A percentile compares a stretch with the other conserved stretches of the same genome.
Conservation (phyloP, 2,888 invertebrate species). For the Hypomecis atomaria region DNA sequence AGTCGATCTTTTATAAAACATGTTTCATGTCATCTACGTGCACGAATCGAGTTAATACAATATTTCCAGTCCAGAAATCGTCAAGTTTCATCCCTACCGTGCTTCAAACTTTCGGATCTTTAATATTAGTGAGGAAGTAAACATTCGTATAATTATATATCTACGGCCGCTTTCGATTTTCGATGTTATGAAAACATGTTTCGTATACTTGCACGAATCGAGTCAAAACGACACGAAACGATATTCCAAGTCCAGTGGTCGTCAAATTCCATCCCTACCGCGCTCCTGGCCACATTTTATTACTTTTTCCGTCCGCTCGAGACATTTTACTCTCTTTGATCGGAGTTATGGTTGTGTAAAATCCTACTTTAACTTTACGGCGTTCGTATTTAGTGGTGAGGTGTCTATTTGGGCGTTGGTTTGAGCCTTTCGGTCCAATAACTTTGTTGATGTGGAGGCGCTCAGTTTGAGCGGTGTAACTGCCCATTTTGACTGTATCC, state of each 20-base stretch:
- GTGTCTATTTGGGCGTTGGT: constrained; percentile 28
- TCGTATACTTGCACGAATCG: neutral
- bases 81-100: too few relatives aligned
- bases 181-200: too few relatives aligned
- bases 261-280: constrained; percentile 26
- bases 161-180: too few relatives aligned
- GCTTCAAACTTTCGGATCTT: too few relatives aligned
- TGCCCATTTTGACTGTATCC: too few relatives aligned
- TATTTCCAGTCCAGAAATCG: too few relatives aligned
- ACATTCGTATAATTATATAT: too few relatives aligned
- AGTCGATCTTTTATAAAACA: too few relatives aligned
- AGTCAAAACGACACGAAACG: neutral
- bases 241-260: neutral
- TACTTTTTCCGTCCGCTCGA: constrained; percentile 57
- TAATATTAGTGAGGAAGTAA: too few relatives aligned
- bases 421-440: neutral
- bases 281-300: constrained; percentile 53
- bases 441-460: constrained; percentile 8
- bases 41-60: too few relatives aligned
- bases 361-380: constrained; percentile 44
- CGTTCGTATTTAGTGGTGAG: constrained; percentile 36
- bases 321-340: constrained; percentile 53
- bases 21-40: too few relatives aligned
- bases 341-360: constrained; percentile 50
- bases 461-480: neutral